Conservation (phyloP, 2,797 vertebrate genomes). For the Alcedo quadribrachys region DNA sequence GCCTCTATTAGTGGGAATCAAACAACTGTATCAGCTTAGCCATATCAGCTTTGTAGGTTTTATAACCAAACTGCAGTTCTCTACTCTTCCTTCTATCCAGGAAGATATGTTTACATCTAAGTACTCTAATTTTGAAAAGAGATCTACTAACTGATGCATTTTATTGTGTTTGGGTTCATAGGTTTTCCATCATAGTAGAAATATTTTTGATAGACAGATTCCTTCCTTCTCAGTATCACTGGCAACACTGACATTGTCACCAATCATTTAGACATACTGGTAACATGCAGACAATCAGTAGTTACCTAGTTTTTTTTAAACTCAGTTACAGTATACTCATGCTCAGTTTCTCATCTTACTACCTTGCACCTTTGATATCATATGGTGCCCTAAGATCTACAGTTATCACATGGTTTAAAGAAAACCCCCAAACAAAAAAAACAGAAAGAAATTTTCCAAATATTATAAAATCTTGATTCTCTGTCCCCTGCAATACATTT, state of each 20-base stretch:
- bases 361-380: not conserved
- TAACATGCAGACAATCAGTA: not conserved
- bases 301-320: not conserved
- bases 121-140: not conserved
- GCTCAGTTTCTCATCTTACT: not conserved
- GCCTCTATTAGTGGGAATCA: not conserved
- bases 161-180: not conserved
- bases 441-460: not conserved
- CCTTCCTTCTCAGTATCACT: not conserved
- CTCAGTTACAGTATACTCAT: not conserved
- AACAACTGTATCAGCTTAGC: not conserved
- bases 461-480: not conserved
- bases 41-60: not conserved
- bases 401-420: not conserved
- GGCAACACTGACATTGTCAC: not conserved
- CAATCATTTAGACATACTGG: not conserved
- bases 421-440: not conserved
- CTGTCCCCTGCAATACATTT: not conserved
- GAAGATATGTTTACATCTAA: not conserved
- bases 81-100: not conserved
- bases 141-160: not conserved
- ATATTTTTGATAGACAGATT: not conserved
- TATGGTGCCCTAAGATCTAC: not conserved
- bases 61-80: not conserved
- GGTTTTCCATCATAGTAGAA: not conserved